Evolutionary conservation across 1,140 invertebrate species (phyloP), one percentile per base, ranked within the genome.

Genomic region (Frieseomelitta varia): DNA sequence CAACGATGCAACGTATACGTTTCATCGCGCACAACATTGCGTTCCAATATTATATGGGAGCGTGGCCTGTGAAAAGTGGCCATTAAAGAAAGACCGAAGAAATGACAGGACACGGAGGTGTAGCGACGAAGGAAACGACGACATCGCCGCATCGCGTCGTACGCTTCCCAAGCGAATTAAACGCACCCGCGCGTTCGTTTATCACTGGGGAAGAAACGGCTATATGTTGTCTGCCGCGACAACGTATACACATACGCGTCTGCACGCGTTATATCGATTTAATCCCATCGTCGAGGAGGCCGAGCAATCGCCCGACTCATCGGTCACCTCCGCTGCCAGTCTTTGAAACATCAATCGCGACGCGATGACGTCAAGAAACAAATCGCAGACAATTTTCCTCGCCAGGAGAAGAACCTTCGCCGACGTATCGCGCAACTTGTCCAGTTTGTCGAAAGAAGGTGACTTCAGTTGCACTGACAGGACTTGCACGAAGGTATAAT

Each of bases 91-190:
- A 79, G 71, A 85, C 67, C 78, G 82, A 27, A 58, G 56, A 81
- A 89, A 85, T 39, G 68, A 58, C 65, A 55, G 30, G 56, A 3
- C 34, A 21, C 14, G 51, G 19, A 8, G 67, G 27, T 72, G 47
- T 21, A 51, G 75, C 71, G 39, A 55, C n/a, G 76, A 39, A 65
- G 63, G 47, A 77, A 81, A 77, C 47, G 73, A 77, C 47, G 73
- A 63, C 27, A 21, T 27, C 17, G 51, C 51, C 24, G 55, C 77
- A 11, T 58, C 56, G 73, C 61, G 68, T 82, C 80, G 77, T 80
- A 74, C 17, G 73, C 73, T 88, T 81, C 68, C 80, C 77, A 84
- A 87, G 87, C 81, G 78, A 90, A 90, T 90, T 89, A 90, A 90
- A 90, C 84, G 81, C 87, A 88, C 17, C 85, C 58, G 51, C 47